These are phyloP conservation scores for Microplitis manilae DNA, from an alignment of 2,888 invertebrate species.

Conservation along the genomic window DNA sequence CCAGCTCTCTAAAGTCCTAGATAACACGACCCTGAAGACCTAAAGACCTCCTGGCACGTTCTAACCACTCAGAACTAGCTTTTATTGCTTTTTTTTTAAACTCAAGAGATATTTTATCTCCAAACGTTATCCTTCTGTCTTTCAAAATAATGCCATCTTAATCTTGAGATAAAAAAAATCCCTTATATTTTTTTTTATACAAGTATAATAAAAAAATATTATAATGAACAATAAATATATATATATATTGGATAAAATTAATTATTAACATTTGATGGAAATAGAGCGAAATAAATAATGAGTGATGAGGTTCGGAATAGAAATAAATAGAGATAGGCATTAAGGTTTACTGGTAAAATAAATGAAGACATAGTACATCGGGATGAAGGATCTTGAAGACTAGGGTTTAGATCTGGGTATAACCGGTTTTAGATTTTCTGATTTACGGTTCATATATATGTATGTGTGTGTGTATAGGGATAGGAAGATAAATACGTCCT, in stretches of 20 bases:
- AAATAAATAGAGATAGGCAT: no score
- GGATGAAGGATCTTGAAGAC: background rate
- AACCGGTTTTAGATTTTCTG: background rate
- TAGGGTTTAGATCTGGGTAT: background rate
- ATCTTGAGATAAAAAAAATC: no score
- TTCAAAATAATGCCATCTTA: background rate
- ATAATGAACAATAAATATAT: no score
- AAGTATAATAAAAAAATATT: no score
- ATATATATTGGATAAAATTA: no score
- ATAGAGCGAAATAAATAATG: no score
- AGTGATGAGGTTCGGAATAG: no score
- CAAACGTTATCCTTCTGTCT: background rate
- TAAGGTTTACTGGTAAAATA: background rate
- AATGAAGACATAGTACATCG: background rate
- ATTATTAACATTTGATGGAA: no score
- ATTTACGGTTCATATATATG: background rate
- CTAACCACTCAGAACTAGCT: background rate
- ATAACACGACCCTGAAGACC: conserved; percentile 1
- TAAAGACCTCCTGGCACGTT: background rate
- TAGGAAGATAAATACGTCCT: no score
- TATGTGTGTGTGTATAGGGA: background rate
- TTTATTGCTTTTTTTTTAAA: background rate
- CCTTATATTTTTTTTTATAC: no score
- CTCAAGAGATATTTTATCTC: background rate
- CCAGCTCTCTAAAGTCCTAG: background rate